Base-by-base conservation (phyloP, 2,888 invertebrate species). In the Nephrotoma flavescens region DNA sequence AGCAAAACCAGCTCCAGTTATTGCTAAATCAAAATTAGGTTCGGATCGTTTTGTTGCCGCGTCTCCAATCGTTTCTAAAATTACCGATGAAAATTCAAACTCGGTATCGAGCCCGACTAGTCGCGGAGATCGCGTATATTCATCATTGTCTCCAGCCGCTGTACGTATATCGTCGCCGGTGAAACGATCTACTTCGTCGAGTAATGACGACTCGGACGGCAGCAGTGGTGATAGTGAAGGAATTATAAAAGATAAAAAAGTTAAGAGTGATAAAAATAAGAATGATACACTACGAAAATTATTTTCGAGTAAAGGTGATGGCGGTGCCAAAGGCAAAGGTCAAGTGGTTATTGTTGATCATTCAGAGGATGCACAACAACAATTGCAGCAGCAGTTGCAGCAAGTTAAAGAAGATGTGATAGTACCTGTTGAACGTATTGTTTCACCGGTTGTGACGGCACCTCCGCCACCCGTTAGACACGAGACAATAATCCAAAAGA, bases 311-410 rank as follows among this genome's bases (percentile, higher is more conserved):
- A 94, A 95, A 88, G 95, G 96, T 88, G 95, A 94, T 86, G 95
- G 95, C 15, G 95, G 95, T 2, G 95, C 95, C 2, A 95, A 94
- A 88, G 94, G 94, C 87, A 95, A 95, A 90, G 95, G 94, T 2
- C 95, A 95, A 88, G 95, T 95, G 86, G 94, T 95, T 86, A 94
- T 95, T 87, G 94, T 95, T 87, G 95, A 95, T 88, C 92, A 93
- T 88, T 92, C 93, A 83, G 93, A 93, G 88, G 93, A 93, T 89
- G 89, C 91, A 86, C 89, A 90, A 84, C 84, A 84, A n/a, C 84
- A 84, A 15, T n/a, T 83, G 41, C 41, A 41, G 41, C 41, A 87
- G 86, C 89, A 87, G 57, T n/a, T 83, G 84, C 15, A 91, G 90
- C 87, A 90, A 92, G 86, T 91, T 90, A 88, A 88, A 90, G 89